Evolutionary conservation across 2,888 invertebrate genomes (phyloP).

Genomic region (Euphydryas editha): DNA sequence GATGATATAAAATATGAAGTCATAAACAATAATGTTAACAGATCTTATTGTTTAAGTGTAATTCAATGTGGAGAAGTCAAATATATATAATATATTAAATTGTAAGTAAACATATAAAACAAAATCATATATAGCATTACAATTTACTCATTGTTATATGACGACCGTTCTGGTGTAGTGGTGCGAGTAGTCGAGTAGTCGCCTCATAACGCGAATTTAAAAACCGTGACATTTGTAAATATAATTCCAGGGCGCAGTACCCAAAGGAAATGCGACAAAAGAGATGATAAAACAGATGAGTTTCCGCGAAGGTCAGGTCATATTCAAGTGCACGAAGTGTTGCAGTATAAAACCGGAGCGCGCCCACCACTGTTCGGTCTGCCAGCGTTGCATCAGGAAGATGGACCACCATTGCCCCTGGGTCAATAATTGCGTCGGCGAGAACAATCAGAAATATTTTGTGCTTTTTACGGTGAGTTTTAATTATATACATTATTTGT

Average conservation of each 20-base stretch:
- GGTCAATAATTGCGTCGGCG: conserved; percentile 99
- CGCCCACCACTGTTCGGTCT: conserved; percentile 98
- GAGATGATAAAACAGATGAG: conserved; percentile 98
- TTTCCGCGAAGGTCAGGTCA: conserved; percentile 94
- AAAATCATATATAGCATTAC: no score
- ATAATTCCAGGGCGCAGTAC: conserved; percentile 90
- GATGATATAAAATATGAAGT: no score
- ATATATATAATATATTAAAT: no score
- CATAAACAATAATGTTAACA: no score
- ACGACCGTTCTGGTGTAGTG: no score
- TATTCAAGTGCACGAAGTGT: conserved; percentile 98
- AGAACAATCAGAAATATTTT: conserved; percentile 99
- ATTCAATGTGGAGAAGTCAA: no score
- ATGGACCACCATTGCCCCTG: conserved; percentile 92
- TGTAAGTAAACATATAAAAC: no score
- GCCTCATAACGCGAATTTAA: no score
- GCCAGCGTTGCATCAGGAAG: conserved; percentile 90
- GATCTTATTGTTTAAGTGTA: no score
- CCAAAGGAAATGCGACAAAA: conserved; percentile 97
- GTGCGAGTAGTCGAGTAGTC: no score
- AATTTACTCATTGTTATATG: no score
- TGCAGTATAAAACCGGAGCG: conserved; percentile 98
- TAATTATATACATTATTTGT: not conserved
- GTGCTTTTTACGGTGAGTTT: conserved; percentile 96
- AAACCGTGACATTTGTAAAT: no score